phyloP scores from a whole-genome alignment of 2,797 vertebrate species.

The Triplophysa yarkandensis region DNA sequence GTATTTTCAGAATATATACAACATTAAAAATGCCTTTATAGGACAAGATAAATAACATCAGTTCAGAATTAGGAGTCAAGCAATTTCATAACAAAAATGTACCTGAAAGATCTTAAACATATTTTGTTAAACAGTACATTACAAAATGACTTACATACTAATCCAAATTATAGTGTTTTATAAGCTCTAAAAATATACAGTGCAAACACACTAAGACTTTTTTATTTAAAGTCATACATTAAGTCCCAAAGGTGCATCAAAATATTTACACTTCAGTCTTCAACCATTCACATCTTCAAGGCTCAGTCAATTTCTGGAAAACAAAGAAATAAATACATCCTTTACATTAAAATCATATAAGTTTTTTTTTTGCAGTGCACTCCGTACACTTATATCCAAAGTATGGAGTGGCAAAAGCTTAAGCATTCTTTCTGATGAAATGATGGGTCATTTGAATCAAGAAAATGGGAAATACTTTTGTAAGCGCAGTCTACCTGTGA shows the following conservation, averaged over 20 bases:
- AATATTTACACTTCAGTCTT: slow-evolving; percentile 52
- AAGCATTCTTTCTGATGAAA: too few relatives aligned
- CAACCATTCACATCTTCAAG: slow-evolving; percentile 38
- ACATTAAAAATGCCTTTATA: too few relatives aligned
- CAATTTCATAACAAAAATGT: neutral
- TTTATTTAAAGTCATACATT: slow-evolving; percentile 7
- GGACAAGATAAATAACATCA: too few relatives aligned
- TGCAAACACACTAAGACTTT: neutral
- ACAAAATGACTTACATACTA: neutral
- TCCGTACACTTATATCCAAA: too few relatives aligned
- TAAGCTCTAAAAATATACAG: slow-evolving; percentile 40
- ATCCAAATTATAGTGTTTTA: neutral
- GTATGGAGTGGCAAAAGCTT: too few relatives aligned
- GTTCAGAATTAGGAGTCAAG: slow-evolving; percentile 1
- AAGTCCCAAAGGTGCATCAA: slow-evolving; percentile 1
- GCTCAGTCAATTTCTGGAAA: slow-evolving; percentile 55
- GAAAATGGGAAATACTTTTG: neutral
- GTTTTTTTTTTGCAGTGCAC: too few relatives aligned
- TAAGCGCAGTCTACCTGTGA: slow-evolving; percentile 41
- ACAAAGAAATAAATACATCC: slow-evolving; percentile 21
- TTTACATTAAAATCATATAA: neutral
- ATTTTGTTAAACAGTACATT: neutral
- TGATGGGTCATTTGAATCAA: neutral
- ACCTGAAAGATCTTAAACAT: neutral
- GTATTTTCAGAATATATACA: too few relatives aligned